phyloP scores from a whole-genome alignment of 2,113 vertebrate genomes.

The Eupsittula cactorum region DNA sequence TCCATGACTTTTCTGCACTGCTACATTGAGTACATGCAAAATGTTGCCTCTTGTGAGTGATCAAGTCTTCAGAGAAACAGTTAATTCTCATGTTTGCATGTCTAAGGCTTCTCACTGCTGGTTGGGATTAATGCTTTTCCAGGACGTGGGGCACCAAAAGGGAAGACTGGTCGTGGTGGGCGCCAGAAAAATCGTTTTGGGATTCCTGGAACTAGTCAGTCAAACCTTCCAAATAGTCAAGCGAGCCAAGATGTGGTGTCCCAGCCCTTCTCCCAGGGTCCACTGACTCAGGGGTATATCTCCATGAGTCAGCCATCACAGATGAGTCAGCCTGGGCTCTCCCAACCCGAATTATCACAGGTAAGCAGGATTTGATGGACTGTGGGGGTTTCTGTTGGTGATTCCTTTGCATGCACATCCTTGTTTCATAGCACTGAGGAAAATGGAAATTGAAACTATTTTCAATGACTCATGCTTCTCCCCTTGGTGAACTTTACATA shows the following conservation, averaged over 20 bases:
- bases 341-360: constrained; percentile 96
- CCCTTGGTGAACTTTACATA: neutral
- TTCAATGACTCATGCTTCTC: neutral
- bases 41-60: accelerated
- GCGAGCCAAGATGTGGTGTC: constrained; percentile 94
- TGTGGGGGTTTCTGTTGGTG: accelerated
- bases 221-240: constrained; percentile 89
- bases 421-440: neutral
- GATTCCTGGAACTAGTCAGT: constrained; percentile 83
- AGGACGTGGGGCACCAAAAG: constrained; percentile 92
- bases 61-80: accelerated
- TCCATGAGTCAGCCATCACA: constrained; percentile 99
- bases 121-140: neutral
- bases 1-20: neutral
- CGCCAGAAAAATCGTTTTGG: constrained; percentile 90
- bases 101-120: neutral
- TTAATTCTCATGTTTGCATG: accelerated
- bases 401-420: accelerated
- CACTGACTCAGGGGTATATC: constrained; percentile 96
- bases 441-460: neutral
- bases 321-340: constrained; percentile 99
- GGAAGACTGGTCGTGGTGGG: constrained; percentile 87
- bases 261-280: constrained; percentile 97
- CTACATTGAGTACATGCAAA: accelerated
- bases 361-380: constrained; percentile 51